Percentiles rank a stretch among this genome's conserved stretches.
These are phyloP conservation scores for Amphibalanus amphitrite DNA, from an alignment of 1,140 invertebrate species.

Conservation along the genomic window DNA sequence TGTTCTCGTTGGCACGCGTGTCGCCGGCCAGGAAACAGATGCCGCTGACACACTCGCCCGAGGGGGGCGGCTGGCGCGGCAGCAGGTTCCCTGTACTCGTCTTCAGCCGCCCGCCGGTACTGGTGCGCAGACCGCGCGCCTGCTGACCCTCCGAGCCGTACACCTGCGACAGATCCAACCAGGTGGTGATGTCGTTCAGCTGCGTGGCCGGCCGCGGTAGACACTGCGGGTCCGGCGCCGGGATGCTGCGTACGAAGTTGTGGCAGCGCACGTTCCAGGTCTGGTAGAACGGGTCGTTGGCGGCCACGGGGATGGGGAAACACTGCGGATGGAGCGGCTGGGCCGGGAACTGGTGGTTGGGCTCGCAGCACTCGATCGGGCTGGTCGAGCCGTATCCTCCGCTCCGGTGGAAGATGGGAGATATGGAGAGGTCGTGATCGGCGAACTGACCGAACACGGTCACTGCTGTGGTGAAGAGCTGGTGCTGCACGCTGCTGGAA, in stretches of 20 bases:
- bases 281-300: constrained; percentile 18
- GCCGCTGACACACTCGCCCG: neutral
- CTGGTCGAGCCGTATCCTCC: no score
- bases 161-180: constrained; percentile 7
- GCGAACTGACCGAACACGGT: no score
- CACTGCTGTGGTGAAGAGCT: no score
- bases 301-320: constrained; percentile 17
- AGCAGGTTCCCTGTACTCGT: neutral
- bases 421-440: no score
- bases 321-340: constrained; percentile 20
- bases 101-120: neutral
- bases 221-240: constrained; percentile 17
- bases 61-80: neutral
- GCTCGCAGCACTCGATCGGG: constrained; percentile 41
- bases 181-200: constrained; percentile 8
- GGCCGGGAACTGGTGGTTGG: constrained; percentile 30
- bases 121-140: constrained; percentile 14
- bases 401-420: no score
- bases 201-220: neutral
- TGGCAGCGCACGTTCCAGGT: constrained; percentile 23
- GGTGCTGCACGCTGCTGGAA: no score
- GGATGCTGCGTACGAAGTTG: constrained; percentile 27
- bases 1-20: constrained; percentile 39
- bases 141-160: constrained; percentile 27
- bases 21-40: constrained; percentile 29